Conservation (phyloP, 2,113 vertebrate species). For the Ctenomys sociabilis region DNA sequence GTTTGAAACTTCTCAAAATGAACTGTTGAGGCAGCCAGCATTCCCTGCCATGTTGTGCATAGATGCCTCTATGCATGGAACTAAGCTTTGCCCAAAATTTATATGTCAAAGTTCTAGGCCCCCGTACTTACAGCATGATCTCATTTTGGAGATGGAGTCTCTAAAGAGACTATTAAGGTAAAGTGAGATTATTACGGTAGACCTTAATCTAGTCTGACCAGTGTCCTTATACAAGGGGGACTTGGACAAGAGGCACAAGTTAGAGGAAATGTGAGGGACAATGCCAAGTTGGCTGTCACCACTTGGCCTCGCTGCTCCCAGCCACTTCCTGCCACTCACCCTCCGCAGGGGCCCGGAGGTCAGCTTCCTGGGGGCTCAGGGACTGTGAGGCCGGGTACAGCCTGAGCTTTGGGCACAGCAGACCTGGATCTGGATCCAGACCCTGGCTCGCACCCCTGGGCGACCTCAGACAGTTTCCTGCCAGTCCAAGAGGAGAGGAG, state of each 20-base stretch:
- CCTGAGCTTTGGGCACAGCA: neutral
- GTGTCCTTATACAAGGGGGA: no score
- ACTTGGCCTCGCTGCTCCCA: no score
- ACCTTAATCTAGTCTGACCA: no score
- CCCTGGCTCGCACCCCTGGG: neutral
- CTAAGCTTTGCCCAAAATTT: neutral
- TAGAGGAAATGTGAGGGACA: no score
- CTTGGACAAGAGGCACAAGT: no score
- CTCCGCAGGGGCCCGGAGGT: neutral
- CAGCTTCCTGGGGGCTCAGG: neutral
- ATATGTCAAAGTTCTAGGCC: no score
- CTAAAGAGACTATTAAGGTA: no score
- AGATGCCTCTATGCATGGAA: neutral
- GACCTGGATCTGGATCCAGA: neutral
- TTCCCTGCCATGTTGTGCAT: neutral
- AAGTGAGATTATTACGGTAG: no score
- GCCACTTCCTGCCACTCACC: no score
- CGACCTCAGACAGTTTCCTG: neutral
- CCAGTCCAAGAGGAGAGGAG: neutral
- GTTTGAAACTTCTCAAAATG: neutral
- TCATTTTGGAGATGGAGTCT: no score
- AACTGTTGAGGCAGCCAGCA: accelerated
- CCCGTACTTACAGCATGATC: no score
- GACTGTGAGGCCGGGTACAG: neutral
- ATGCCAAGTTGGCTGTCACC: no score